These are phyloP conservation scores for Andrena trimmerana DNA, from an alignment of 2,888 invertebrate genomes.

Conservation along the genomic window DNA sequence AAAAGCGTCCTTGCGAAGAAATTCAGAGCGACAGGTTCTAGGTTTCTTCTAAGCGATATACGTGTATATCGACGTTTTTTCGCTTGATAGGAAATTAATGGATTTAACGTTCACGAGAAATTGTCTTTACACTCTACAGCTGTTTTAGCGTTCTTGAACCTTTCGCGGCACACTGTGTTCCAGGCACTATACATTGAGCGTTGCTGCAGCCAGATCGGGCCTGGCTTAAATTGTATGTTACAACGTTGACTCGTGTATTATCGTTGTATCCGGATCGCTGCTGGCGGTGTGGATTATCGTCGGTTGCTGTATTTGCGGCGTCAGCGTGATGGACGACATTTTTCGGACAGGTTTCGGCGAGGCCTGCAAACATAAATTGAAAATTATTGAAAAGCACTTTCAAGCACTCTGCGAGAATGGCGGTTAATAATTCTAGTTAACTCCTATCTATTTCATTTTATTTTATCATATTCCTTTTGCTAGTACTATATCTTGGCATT, in stretches of 20 bases:
- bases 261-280: slow-evolving; percentile 78
- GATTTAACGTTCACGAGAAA: slow-evolving; percentile 39
- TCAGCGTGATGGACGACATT: slow-evolving; percentile 82
- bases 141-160: slow-evolving; percentile 47
- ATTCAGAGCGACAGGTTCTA: slow-evolving; percentile 53
- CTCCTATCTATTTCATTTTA: too few species aligned
- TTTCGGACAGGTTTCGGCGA: slow-evolving; percentile 82
- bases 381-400: too few species aligned
- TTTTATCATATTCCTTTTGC: too few species aligned
- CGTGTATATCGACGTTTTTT: slow-evolving; percentile 24
- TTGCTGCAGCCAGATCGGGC: slow-evolving; percentile 69
- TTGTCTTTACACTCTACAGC: slow-evolving; percentile 37
- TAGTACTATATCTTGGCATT: too few species aligned
- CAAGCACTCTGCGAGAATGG: too few species aligned
- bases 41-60: slow-evolving; percentile 50
- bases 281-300: slow-evolving; percentile 77
- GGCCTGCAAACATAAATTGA: slow-evolving; percentile 70
- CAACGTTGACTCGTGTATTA: slow-evolving; percentile 84
- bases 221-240: slow-evolving; percentile 83
- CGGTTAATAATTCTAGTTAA: too few species aligned
- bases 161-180: slow-evolving; percentile 69
- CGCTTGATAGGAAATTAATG: slow-evolving; percentile 46
- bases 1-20: slow-evolving; percentile 55
- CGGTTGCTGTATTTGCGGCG: slow-evolving; percentile 76
- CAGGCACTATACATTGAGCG: slow-evolving; percentile 78